Base-by-base conservation (phyloP, 2,797 vertebrate species). In the Neoniphon sammara region DNA sequence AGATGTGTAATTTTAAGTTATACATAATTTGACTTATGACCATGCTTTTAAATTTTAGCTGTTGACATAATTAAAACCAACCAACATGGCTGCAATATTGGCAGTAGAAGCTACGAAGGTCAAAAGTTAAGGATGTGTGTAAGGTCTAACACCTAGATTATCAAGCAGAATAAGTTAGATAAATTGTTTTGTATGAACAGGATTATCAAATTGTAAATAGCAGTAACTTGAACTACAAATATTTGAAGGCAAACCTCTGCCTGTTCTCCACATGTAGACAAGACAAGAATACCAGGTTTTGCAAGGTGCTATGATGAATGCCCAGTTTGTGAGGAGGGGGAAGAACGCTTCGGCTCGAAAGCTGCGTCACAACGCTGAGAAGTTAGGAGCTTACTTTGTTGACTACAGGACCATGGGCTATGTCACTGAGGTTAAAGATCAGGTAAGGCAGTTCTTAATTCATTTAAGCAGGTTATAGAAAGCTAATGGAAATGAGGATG, bases 361-460 rank as follows among this genome's bases (percentile, higher is more conserved):
- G n/a, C 89, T 95, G 54, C 91, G 86, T 7, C 21, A 73, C 54
- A 80, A 66, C 1, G 93, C 93, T 1, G 85, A 55, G 63, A 89
- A 72, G 60, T 69, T 77, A 4, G 77, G 88, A 0, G 27, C 61
- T 18, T 36, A 30, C 52, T 34, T 61, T 25, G 82, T 95, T 0
- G 94, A 95, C 88, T 94, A 94, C 90, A 92, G 94, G 78, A 81
- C 58, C 7, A 75, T 86, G 86, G 94, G 94, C 56, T 94, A 92
- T 8, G 93, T 95, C 60, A 95, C 93, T 1, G 92, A 92, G 66
- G 88, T 95, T 36, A 95, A 95, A 88, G 94, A 95, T 74, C 94
- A 95, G 91, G 94, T 95, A 50, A 74, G 85, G 46, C 5, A 25
- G 4, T 71, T 0, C 4, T 21, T 5, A 10, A 9, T 12, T 27